Evolutionary conservation across 1,140 invertebrate genomes (phyloP).

Genomic region (Eurytemora carolleeae): DNA sequence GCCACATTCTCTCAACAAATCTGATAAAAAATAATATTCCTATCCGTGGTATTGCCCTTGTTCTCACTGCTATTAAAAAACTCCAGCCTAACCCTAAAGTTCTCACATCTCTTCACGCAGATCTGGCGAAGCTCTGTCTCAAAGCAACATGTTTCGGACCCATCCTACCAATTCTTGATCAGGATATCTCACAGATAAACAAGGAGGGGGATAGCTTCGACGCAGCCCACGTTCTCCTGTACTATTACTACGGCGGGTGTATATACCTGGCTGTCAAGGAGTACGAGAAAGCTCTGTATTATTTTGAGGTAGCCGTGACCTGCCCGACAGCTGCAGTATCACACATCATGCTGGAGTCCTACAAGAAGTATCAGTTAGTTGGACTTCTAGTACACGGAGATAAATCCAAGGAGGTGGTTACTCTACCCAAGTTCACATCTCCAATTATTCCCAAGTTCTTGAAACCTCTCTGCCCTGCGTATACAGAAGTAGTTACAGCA

Average conservation of each 20-base stretch:
- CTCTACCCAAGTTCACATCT: slow-evolving; percentile 72
- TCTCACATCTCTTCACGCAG: slow-evolving; percentile 76
- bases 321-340: slow-evolving; percentile 79
- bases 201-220: slow-evolving; percentile 50
- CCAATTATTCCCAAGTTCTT: slow-evolving; percentile 71
- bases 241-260: slow-evolving; percentile 95
- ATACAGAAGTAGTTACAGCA: slow-evolving; percentile 65
- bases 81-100: slow-evolving; percentile 67
- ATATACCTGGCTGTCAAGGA: slow-evolving; percentile 77
- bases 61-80: slow-evolving; percentile 66
- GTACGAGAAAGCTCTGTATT: slow-evolving; percentile 74
- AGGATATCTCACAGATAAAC: slow-evolving; percentile 58
- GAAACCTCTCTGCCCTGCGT: slow-evolving; percentile 72
- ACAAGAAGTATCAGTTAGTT: slow-evolving; percentile 85
- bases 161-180: slow-evolving; percentile 67
- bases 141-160: slow-evolving; percentile 78
- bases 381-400: slow-evolving; percentile 77
- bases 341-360: slow-evolving; percentile 87
- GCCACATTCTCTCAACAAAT: slow-evolving; percentile 55
- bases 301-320: slow-evolving; percentile 73
- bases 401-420: slow-evolving; percentile 30
- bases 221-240: slow-evolving; percentile 74
- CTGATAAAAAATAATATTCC: slow-evolving; percentile 53
- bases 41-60: slow-evolving; percentile 57
- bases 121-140: slow-evolving; percentile 77